These are phyloP conservation scores for Encarsia formosa DNA, from an alignment of 2,888 invertebrate species.

Conservation along the genomic window DNA sequence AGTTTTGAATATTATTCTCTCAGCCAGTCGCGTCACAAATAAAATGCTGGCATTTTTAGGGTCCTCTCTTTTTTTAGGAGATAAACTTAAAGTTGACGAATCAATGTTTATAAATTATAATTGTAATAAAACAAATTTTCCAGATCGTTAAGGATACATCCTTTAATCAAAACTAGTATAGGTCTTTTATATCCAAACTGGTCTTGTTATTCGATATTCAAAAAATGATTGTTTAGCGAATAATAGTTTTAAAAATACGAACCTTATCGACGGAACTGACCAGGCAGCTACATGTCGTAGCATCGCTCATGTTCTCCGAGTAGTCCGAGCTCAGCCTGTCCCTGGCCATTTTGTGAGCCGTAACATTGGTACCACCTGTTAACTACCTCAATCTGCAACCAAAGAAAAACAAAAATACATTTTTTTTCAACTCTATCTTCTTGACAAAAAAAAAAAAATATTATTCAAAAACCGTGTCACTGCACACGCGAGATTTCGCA, in stretches of 20 bases:
- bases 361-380: constrained; percentile 35
- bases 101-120: no score
- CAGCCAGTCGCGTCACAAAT: no score
- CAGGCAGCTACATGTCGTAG: constrained; percentile 45
- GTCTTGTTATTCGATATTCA: no score
- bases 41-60: no score
- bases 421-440: neutral
- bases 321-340: constrained; percentile 45
- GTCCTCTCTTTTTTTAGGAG: no score
- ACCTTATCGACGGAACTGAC: constrained; percentile 45
- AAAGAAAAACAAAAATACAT: constrained; percentile 3
- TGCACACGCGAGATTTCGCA: neutral
- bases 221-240: neutral
- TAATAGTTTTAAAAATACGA: no score
- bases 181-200: no score
- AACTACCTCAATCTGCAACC: constrained; percentile 27
- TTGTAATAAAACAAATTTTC: no score
- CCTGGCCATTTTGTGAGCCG: constrained; percentile 40
- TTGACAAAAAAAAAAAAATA: neutral
- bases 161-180: no score
- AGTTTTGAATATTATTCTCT: no score
- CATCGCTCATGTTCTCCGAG: constrained; percentile 46
- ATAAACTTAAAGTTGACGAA: no score
- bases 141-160: no score
- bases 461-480: constrained; percentile 15